phyloP scores from a whole-genome alignment of 2,888 invertebrate species.

The Drosophila austrosaltans region DNA sequence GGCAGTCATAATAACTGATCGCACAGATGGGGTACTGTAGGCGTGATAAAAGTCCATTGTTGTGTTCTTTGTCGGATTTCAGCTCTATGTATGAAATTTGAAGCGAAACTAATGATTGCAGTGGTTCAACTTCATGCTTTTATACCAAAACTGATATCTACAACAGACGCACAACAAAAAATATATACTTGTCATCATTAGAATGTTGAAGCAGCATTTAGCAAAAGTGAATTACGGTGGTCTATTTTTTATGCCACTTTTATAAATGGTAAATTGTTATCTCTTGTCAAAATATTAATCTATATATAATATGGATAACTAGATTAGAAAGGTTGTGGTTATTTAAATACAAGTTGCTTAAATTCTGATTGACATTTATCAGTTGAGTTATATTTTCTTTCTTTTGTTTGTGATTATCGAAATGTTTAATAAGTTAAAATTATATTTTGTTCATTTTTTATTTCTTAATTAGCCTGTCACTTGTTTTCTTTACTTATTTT shows the following conservation, averaged over 20 bases:
- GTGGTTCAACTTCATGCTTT: background rate
- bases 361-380: too few species aligned
- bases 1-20: conserved; percentile 86
- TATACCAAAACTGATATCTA: conserved; percentile 9
- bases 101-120: background rate
- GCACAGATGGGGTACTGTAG: conserved; percentile 87
- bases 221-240: background rate
- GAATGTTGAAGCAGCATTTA: background rate
- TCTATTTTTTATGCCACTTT: background rate
- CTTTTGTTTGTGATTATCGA: too few species aligned
- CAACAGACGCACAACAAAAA: background rate
- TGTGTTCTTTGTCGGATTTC: background rate
- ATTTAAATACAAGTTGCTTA: too few species aligned
- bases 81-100: too few species aligned
- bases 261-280: background rate
- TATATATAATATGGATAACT: background rate
- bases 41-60: conserved; percentile 86
- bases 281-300: background rate
- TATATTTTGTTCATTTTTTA: too few species aligned
- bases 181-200: background rate
- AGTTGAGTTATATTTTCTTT: too few species aligned
- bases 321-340: too few species aligned
- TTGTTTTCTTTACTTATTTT: too few species aligned
- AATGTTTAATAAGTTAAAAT: too few species aligned
- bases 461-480: too few species aligned